These are phyloP conservation scores for Agrotis exclamationis DNA, from an alignment of 2,888 invertebrate genomes.

Conservation along the genomic window DNA sequence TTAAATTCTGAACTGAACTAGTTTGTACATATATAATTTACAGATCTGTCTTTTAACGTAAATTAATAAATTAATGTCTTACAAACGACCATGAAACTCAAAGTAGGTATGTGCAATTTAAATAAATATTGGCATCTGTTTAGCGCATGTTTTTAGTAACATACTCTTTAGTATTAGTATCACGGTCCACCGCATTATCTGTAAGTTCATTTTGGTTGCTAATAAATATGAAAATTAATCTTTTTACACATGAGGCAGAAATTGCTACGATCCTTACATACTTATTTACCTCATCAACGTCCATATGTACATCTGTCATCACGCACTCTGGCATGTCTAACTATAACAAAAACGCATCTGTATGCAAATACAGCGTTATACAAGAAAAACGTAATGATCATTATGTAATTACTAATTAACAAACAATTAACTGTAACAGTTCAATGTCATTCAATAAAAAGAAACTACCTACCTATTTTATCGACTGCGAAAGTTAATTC, in stretches of 20 bases:
- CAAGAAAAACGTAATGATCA: constrained; percentile 43
- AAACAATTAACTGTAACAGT: constrained; percentile 50
- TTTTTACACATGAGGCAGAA: too few species aligned
- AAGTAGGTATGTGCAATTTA: background rate
- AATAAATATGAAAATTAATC: too few species aligned
- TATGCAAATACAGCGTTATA: constrained; percentile 25
- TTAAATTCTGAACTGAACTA: background rate
- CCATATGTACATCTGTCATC: too few species aligned
- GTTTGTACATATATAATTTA: constrained; percentile 6
- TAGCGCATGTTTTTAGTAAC: constrained; percentile 47
- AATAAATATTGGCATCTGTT: constrained; percentile 35
- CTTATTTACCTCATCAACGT: too few species aligned
- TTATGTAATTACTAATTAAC: constrained; percentile 51
- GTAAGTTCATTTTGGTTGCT: too few species aligned
- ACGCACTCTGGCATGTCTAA: too few species aligned
- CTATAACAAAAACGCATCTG: constrained; percentile 29
- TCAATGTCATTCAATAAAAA: constrained; percentile 56
- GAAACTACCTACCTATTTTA: constrained; percentile 55
- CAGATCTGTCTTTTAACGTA: background rate
- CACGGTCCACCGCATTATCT: too few species aligned
- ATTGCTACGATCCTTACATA: too few species aligned
- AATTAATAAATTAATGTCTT: constrained; percentile 17
- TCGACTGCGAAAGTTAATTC: constrained; percentile 71
- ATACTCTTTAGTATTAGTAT: too few species aligned
- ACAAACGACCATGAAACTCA: constrained; percentile 25